Base-by-base conservation (phyloP, 35 echinoderm and acorn worm species). In the Heliocidaris tuberculata region DNA sequence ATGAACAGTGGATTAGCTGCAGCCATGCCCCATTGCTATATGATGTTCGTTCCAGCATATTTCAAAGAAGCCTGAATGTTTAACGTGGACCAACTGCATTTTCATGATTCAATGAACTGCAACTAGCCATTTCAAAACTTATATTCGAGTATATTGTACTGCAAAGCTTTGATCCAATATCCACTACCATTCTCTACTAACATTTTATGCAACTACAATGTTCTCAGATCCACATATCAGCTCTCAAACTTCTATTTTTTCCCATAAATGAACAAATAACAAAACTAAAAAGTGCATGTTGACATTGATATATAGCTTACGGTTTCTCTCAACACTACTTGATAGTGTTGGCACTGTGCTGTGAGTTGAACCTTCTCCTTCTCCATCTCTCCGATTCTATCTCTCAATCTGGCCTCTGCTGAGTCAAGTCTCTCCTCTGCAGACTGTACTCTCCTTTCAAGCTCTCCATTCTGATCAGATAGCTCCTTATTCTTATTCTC, bases 281-380 rank as follows among this genome's bases (percentile, higher is more conserved):
- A n/a, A 78, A 78, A 29, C 17, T 24, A n/a, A 78, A 78, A 24
- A 21, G 65, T 78, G 65, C 65, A 24, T 78, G 65, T n/a, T 78
- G 65, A n/a, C 65, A 78, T 27, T 78, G 65, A 78, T 78, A 78
- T 78, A 78, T 78, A 78, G 94, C 96, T 92, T 96, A 96, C 96
- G 49, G 96, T 96, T 85, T 96, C 96, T 92, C 90, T 89, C 88
- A 96, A 86, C 13, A 95, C 96, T 13, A 88, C 93, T 90, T 96
- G 94, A 48, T 96, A 96, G 59, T 96, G 96, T 7, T 96, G 92
- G 47, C 96, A 96, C 96, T 96, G 93, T 49, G 94, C 85, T 32
- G 48, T 32, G 21, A 96, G 88, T 56, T 95, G 96, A 59, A 85
- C 92, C 78, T 93, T 92, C 88, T 96, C 96, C 91, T 93, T 93